A percentile compares a stretch with the other conserved stretches of the same genome.
phyloP scores from a whole-genome alignment of 2,113 vertebrate species.

The Salvator merianae region DNA sequence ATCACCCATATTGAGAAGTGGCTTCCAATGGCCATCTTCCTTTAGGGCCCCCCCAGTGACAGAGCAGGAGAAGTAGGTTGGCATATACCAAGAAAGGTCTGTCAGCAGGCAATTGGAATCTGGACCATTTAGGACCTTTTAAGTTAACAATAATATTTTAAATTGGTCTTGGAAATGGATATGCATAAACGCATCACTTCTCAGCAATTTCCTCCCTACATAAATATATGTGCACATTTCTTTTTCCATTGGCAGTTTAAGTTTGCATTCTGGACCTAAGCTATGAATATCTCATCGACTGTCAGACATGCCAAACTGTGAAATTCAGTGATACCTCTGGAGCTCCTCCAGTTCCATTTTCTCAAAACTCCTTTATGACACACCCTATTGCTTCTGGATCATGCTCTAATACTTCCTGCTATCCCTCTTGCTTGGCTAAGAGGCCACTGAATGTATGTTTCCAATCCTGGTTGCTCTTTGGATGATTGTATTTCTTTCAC shows the following conservation, averaged over 20 bases:
- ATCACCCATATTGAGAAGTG: no score
- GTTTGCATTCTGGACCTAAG: neutral
- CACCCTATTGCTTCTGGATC: neutral
- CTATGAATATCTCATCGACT: neutral
- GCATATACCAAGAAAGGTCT: no score
- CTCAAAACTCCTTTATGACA: neutral
- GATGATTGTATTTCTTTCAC: neutral
- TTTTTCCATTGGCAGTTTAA: neutral
- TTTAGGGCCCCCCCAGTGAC: no score
- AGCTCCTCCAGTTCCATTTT: neutral
- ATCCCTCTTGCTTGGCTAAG: neutral
- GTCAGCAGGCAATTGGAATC: no score
- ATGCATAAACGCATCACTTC: no score
- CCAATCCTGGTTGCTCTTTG: fast-evolving
- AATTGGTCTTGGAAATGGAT: no score
- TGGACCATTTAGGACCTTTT: no score
- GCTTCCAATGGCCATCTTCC: no score
- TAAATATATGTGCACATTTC: no score
- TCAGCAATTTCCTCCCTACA: no score
- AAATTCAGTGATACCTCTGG: neutral
- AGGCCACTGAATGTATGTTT: neutral
- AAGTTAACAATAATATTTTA: no score
- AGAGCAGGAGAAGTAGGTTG: no score
- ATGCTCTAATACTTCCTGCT: fast-evolving
- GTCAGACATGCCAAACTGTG: neutral